These are phyloP conservation scores for Promerops cafer DNA, from an alignment of 2,113 vertebrate genomes.

Conservation along the genomic window DNA sequence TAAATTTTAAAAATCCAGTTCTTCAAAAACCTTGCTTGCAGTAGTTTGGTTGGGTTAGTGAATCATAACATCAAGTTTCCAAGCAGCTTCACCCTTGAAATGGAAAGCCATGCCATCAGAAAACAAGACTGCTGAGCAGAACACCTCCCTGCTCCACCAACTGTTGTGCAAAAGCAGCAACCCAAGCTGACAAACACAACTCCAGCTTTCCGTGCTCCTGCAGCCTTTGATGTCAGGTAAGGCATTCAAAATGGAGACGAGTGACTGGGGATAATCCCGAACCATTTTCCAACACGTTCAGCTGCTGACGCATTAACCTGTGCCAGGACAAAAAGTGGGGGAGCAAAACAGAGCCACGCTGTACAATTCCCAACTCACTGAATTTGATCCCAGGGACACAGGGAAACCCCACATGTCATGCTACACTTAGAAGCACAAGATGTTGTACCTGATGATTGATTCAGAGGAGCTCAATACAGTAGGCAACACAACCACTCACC, in stretches of 20 bases:
- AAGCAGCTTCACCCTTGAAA: background rate
- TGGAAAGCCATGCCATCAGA: background rate
- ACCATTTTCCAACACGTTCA: background rate
- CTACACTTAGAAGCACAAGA: background rate
- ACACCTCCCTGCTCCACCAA: background rate
- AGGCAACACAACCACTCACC: slow-evolving; percentile 64
- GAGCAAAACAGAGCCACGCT: background rate
- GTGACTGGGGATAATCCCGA: background rate
- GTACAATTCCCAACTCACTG: background rate
- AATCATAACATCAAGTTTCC: background rate
- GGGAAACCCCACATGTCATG: background rate
- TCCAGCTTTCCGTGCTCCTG: background rate
- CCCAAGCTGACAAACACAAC: background rate
- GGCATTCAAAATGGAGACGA: background rate
- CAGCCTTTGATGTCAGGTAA: background rate
- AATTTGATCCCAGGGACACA: background rate
- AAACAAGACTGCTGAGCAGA: background rate
- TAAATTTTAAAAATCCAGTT: background rate
- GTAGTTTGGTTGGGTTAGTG: background rate
- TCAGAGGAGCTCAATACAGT: background rate
- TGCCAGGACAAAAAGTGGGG: background rate
- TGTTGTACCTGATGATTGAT: background rate
- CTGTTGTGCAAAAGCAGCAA: background rate
- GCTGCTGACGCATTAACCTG: background rate
- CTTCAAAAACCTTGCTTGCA: background rate